These are phyloP conservation scores for Dicranocentrus wangi DNA, from an alignment of 2,888 invertebrate genomes.

Conservation along the genomic window DNA sequence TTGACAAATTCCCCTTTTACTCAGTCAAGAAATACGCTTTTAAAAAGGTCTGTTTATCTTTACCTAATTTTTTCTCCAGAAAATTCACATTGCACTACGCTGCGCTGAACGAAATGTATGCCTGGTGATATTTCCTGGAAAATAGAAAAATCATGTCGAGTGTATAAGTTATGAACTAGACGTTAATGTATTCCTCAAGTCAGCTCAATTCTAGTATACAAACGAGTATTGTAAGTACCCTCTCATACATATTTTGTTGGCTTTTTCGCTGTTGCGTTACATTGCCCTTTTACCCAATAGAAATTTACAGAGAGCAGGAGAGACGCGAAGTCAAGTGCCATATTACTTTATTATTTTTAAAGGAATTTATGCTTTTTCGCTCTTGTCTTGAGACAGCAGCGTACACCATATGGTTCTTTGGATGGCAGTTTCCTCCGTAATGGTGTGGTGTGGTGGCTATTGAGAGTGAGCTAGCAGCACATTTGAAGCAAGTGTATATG, in stretches of 20 bases:
- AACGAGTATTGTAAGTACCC: not conserved
- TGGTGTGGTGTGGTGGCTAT: constrained; percentile 16
- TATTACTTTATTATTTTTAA: constrained; percentile 62
- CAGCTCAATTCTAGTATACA: not conserved
- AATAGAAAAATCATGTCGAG: not conserved
- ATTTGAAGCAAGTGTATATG: constrained; percentile 10
- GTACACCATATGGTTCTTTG: constrained; percentile 45
- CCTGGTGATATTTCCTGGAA: not conserved
- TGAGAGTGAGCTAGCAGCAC: too few relatives aligned
- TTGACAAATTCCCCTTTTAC: constrained; percentile 40
- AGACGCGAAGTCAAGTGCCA: constrained; percentile 44
- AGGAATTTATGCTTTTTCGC: constrained; percentile 57
- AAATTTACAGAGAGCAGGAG: too few relatives aligned
- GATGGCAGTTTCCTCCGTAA: constrained; percentile 38
- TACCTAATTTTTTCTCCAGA: constrained; percentile 12
- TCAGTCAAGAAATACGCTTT: constrained; percentile 45
- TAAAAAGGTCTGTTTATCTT: constrained; percentile 41
- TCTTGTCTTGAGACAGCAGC: constrained; percentile 30
- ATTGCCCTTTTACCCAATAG: not conserved
- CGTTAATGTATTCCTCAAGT: constrained; percentile 26
- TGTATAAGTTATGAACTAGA: constrained; percentile 24
- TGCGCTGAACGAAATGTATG: too few relatives aligned
- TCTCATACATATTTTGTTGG: not conserved
- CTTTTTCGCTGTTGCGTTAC: not conserved
- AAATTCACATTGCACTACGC: too few relatives aligned